These are phyloP conservation scores for Poeciliopsis gracilis DNA, from an alignment of 2,797 vertebrate species.

Conservation along the genomic window DNA sequence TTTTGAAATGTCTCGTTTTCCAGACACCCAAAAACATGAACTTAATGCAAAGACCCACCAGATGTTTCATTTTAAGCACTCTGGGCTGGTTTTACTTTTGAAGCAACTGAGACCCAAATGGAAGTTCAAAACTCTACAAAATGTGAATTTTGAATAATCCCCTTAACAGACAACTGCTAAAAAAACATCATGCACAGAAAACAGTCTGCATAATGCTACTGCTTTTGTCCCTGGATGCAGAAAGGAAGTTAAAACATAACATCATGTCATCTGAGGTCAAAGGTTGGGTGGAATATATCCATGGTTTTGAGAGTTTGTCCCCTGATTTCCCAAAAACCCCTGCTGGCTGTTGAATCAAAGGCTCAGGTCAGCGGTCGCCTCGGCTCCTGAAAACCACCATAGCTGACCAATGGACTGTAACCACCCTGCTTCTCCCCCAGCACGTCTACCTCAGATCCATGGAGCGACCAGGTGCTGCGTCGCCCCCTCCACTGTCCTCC, in stretches of 20 bases:
- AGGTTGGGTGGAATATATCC: not conserved
- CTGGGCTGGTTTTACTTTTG: not conserved
- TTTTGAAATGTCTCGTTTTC: too few relatives aligned
- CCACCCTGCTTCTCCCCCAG: constrained; percentile 23
- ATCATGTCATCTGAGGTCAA: not conserved
- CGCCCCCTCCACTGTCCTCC: constrained; percentile 27
- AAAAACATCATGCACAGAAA: too few relatives aligned
- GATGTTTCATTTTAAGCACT: not conserved
- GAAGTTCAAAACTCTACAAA: not conserved
- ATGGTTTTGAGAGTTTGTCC: not conserved
- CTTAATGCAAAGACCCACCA: not conserved
- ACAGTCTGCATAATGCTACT: not conserved
- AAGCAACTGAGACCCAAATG: not conserved
- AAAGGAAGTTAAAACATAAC: not conserved
- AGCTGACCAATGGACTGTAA: constrained; percentile 61
- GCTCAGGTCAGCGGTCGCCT: constrained; percentile 45
- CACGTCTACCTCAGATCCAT: constrained; percentile 45
- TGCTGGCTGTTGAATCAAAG: constrained; percentile 17
- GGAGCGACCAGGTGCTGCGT: constrained; percentile 66
- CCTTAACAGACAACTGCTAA: not conserved
- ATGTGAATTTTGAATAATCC: not conserved
- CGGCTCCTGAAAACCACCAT: constrained; percentile 33
- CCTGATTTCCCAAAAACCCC: constrained; percentile 13
- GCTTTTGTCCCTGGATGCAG: not conserved
- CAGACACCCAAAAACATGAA: too few relatives aligned